Evolutionary conservation across 2,113 vertebrate genomes (phyloP), one percentile per base, ranked within the genome.

Genomic region (Xiphophorus hellerii): DNA sequence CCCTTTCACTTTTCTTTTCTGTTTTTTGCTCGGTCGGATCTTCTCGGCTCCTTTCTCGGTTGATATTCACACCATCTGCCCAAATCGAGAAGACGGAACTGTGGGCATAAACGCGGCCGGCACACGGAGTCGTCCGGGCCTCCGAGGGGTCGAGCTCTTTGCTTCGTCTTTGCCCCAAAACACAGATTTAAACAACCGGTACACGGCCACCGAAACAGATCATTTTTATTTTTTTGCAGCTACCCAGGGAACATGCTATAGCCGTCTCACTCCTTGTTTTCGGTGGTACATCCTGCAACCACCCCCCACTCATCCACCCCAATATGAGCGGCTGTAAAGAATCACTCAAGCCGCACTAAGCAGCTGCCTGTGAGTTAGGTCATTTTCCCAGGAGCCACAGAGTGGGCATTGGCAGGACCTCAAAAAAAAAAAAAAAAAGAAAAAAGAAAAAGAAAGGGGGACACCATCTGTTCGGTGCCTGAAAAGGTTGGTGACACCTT

Each of bases 301-400:
- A 89, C 70, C 65, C 62, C 62, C 6, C 28, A n/a, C 30, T 20
- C 6, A 14, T 14, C 68, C 69, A 86, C 63, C 61, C 85, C 89
- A 88, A 88, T 90, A 93, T 90, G 94, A 93, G 92, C 93, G 89
- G 95, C 96, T 99, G 95, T 98, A 97, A 97, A 97, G 96, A 97
- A 95, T 95, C 97, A 97, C 96, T 98, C 97, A 98, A 97, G 97
- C 97, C 96, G 96, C 96, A 98, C 97, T 98, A 98, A 99, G 96
- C 97, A 98, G 97, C 97, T 98, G 93, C 93, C 89, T 93, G 96
- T 94, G 96, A 96, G 96, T 98, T 97, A 98, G 97, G 97, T 98
- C 97, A 99, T 98, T 98, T 99, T 98, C 97, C 97, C 97, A 99
- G 97, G 97, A 98, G 97, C 96, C 95, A 95, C 96, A 96, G 96